Evolutionary conservation across 2,797 vertebrate species (phyloP), one percentile per base, ranked within the genome.

Genomic region (Malacoraja senta): DNA sequence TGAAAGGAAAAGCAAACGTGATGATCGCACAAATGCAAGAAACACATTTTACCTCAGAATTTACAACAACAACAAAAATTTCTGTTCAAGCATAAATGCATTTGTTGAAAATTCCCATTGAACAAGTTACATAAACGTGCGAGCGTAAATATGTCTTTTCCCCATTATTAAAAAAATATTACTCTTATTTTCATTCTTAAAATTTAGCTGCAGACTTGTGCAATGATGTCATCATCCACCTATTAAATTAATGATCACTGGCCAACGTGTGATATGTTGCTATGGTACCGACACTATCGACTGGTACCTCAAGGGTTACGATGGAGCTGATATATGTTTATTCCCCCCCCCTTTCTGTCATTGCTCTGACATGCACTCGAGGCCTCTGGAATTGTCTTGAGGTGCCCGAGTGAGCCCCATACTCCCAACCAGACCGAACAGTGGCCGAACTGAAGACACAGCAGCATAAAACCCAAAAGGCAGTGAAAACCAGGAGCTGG

Each of bases 101-200:
- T 10, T 88, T 35, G 84, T 21, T 35, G 32, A 88, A 68, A 35
- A 88, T 88, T 35, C 19, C 61, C n/a, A 35, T 65, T 32, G n/a
- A 32, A 1, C 10, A 38, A 79, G 78, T 17, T 6, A 79, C 38
- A 8, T 38, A 38, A 38, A 79, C 17, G 6, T 21, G 24, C 24
- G 71, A 21, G 71, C 8, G 71, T 74, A 74, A 74, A 74, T 74
- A 74, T 74, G 21, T 26, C 21, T 35, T 79, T 79, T 19, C 15
- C 17, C 29, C 2, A 32, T 88, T 32, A 13, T 53, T 6, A 15
- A 32, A 32, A 84, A 83, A 80, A 80, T 8, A 3, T 88, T 68
- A 88, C 84, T 88, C 65, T 88, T 68, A 88, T 88, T 88, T 88
- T 88, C 84, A 88, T 88, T 88, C 84, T 88, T 68, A 88, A 88